Conservation (phyloP, 1,140 invertebrate genomes). For the Akabosia matsudoensis region DNA sequence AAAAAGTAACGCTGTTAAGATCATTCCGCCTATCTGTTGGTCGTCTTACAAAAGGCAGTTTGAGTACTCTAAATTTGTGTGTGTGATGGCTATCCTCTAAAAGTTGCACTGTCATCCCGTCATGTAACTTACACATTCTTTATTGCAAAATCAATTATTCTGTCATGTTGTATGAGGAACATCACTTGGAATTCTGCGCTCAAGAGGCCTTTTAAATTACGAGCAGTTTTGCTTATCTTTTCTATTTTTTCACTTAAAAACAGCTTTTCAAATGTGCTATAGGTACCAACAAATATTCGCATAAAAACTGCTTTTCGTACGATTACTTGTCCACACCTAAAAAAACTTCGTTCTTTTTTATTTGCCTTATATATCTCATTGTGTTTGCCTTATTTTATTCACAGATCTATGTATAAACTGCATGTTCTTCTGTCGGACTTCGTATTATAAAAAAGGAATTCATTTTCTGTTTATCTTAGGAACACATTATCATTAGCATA, state of each 20-base stretch:
- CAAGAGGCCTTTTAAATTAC: neutral
- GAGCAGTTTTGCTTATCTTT: neutral
- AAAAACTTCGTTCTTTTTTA: neutral
- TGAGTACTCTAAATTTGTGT: neutral
- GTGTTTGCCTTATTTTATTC: too few relatives aligned
- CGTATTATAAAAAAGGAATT: too few relatives aligned
- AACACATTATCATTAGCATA: too few relatives aligned
- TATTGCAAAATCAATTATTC: constrained; percentile 18
- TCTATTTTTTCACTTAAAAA: neutral
- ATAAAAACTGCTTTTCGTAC: too few relatives aligned
- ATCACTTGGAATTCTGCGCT: neutral
- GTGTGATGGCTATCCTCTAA: neutral
- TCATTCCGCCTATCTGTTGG: neutral
- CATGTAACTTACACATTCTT: neutral
- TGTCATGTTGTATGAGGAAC: constrained; percentile 11
- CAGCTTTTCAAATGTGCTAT: too few relatives aligned
- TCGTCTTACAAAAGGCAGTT: neutral
- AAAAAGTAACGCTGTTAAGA: neutral
- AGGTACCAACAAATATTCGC: too few relatives aligned
- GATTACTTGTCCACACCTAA: neutral
- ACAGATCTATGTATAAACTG: too few relatives aligned
- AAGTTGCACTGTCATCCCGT: constrained; percentile 10
- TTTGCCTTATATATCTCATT: too few relatives aligned
- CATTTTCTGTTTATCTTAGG: too few relatives aligned
- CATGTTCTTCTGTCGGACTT: too few relatives aligned